Base-by-base conservation (phyloP, 2,888 invertebrate genomes). In the Lepidocyrtoides sp. region DNA sequence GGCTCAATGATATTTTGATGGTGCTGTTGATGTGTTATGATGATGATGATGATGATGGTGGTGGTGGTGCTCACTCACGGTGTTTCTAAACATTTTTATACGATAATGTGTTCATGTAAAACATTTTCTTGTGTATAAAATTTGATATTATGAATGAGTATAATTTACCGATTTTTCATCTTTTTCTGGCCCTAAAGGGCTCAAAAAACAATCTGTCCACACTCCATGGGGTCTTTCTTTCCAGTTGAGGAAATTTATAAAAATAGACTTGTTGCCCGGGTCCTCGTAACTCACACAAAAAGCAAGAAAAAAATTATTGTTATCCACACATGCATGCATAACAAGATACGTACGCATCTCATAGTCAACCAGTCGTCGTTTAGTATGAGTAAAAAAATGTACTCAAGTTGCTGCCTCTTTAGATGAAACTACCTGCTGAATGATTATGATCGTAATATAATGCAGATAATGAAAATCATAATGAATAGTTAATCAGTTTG, bases 161-260 rank as follows among this genome's bases (percentile, higher is more conserved):
- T 93, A 93, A 93, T 93, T 93, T 94, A 92, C 93, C 94, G 93
- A 93, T 93, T 94, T 93, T 94, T 94, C 93, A 92, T 92, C 81
- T 79, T 91, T 84, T 81, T 91, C 79, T 84, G 89, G 91, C 91
- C 93, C 94, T 93, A 93, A 93, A 93, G 93, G 94, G 92, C 92
- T 92, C 91, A 93, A 94, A 93, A 94, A 94, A 93, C 94, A 94
- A 94, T 94, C 94, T 94, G 94, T 93, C 93, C 85, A 91, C 93
- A 63, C 91, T 77, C 91, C 93, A 93, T 93, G 94, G 87, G 93
- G 94, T 93, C 94, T 84, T 83, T 86, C 75, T 84, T 87, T 88
- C 82, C 89, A 84, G 81, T 83, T 87, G 60, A 82, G 81, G 44
- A 92, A 91, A 89, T 92, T 93, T 93, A 93, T 92, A 93, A 92